Evolutionary conservation across 2,113 vertebrate species (phyloP), one percentile per base, ranked within the genome.

Genomic region (Antennarius striatus): DNA sequence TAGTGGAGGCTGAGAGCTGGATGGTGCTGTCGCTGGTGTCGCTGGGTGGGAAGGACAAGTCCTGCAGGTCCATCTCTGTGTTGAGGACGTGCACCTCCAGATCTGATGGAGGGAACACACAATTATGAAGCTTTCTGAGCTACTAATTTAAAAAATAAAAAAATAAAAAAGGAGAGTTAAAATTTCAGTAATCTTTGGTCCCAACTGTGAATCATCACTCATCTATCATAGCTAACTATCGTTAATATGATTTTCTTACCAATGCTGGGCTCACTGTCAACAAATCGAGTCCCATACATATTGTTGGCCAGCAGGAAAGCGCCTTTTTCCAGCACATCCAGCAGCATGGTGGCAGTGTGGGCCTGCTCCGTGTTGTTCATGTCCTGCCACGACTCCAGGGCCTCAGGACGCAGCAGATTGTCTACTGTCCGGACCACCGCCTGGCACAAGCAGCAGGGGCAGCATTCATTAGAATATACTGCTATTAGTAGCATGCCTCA

Each of bases 281-380:
- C 84, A 82, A 96, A 96, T 53, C 92, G 93, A 0, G 92, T 95
- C 58, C 95, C 95, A 30, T 95, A 93, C 91, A 97, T 94, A n/a
- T 97, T 97, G 89, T 98, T 96, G 0, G 96, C 96, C 77, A 98
- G 83, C 28, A 97, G 90, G 86, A 98, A 97, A 54, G 96, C 95
- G 0, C 95, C 96, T 68, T 96, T 96, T 80, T 98, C 96, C 69
- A 98, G 88, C 48, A 97, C 93, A 0, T 98, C 96, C 77, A 97
- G 85, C 7, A 98, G 86, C 95, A 97, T 95, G 82, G 96, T 98
- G 84, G 96, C 96, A 0, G 95, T 96, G 88, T 97, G 96, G 3
- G 94, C 95, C 81, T 96, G 95, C 85, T 98, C 96, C 0, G 95
- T 96, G 74, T 89, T 93, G 56, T 97, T 96, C 95, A 97, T 97